Evolutionary conservation across 2,797 vertebrate species (phyloP).

Genomic region (Sylvia borin): DNA sequence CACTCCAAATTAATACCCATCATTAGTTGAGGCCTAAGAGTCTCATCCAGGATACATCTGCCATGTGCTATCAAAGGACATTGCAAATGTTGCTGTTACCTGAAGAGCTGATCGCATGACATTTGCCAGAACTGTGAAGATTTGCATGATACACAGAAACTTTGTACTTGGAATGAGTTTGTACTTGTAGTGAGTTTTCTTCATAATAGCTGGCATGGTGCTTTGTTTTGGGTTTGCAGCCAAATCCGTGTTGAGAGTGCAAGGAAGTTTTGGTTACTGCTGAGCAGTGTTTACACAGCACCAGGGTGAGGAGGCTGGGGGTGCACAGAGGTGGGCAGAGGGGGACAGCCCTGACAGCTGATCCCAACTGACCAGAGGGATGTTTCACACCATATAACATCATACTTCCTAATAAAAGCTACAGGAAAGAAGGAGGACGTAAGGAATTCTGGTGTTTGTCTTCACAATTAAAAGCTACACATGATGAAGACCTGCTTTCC

Average conservation of each 20-base stretch:
- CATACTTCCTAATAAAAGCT: background rate
- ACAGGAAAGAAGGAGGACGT: background rate
- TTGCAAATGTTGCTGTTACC: background rate
- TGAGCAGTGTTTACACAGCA: background rate
- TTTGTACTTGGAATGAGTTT: background rate
- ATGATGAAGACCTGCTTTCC: background rate
- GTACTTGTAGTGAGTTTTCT: background rate
- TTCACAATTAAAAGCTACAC: background rate
- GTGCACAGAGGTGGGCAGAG: background rate
- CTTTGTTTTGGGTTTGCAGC: background rate
- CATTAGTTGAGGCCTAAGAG: background rate
- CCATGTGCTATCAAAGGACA: background rate
- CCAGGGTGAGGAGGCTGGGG: accelerated
- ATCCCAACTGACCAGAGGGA: background rate
- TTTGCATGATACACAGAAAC: background rate
- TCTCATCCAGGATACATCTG: background rate
- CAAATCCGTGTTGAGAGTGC: background rate
- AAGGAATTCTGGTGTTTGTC: background rate
- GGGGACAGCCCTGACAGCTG: background rate
- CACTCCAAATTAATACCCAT: background rate
- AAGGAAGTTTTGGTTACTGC: background rate
- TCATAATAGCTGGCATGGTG: background rate
- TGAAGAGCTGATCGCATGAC: background rate
- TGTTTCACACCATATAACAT: accelerated
- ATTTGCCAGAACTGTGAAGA: background rate